Percentiles rank a stretch among this genome's conserved stretches.
phyloP scores from a whole-genome alignment of 2,113 vertebrate species.

The Tringa solitaria region DNA sequence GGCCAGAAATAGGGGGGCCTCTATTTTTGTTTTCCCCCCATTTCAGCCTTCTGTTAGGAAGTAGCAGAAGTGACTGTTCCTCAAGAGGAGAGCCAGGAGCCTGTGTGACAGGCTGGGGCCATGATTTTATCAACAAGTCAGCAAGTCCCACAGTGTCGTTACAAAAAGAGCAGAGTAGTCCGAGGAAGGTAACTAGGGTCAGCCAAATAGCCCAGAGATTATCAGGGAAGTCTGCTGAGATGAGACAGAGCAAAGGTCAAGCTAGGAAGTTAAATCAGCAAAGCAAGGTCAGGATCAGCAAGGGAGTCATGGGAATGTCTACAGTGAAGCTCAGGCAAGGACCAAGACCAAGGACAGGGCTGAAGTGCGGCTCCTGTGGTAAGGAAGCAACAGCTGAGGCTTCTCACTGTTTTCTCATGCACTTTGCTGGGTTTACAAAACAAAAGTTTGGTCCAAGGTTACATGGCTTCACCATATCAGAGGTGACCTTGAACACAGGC shows the following conservation, averaged over 20 bases:
- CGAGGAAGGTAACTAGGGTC: not conserved
- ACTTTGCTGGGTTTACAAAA: not conserved
- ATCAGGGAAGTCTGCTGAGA: not conserved
- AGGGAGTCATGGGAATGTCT: not conserved
- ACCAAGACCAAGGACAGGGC: not conserved
- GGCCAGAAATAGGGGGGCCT: not conserved
- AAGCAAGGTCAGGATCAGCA: not conserved
- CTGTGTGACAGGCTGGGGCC: not conserved
- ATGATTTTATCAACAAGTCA: not conserved
- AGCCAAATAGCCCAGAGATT: not conserved
- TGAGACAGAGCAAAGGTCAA: not conserved
- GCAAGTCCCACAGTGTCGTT: not conserved
- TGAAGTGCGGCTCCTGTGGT: not conserved
- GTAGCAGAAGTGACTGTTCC: not conserved
- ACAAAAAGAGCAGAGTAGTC: not conserved
- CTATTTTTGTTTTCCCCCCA: not conserved
- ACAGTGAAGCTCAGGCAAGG: not conserved
- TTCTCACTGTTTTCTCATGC: not conserved
- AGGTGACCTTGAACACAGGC: not conserved
- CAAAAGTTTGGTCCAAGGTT: not conserved
- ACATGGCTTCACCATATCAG: not conserved
- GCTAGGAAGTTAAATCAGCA: not conserved
- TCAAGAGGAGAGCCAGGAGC: not conserved
- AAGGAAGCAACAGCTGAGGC: not conserved
- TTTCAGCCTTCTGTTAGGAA: not conserved